Percentiles rank a stretch among this genome's conserved stretches.
Evolutionary conservation across 2,888 invertebrate species (phyloP).

Genomic region (Pseudococcus jackbeardsleyi): DNA sequence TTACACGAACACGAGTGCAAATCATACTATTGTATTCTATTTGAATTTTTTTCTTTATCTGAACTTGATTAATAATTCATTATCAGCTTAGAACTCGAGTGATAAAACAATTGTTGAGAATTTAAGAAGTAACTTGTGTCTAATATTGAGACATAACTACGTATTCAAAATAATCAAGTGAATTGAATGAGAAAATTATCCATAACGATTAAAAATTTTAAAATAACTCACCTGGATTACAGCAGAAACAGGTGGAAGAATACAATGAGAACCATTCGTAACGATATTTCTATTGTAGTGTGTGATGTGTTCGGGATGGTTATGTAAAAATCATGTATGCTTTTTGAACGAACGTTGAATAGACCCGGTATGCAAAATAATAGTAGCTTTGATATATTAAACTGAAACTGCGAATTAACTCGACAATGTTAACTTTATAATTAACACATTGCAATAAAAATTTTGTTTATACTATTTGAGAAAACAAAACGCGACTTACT

Average conservation of each 20-base stretch:
- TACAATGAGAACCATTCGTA: not conserved
- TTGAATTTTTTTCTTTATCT: not conserved
- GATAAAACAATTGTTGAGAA: not conserved
- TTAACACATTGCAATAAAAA: not conserved
- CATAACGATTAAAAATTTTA: not conserved
- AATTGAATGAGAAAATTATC: not conserved
- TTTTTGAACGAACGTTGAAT: not conserved
- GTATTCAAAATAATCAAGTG: not conserved
- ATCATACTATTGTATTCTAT: not conserved
- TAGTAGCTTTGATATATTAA: not conserved
- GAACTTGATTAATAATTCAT: constrained; percentile 32
- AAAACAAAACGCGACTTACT: not conserved
- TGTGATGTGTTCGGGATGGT: not conserved
- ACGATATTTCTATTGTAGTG: constrained; percentile 17
- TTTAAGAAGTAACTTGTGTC: not conserved
- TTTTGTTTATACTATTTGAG: constrained; percentile 34
- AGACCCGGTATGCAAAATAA: not conserved
- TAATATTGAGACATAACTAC: not conserved
- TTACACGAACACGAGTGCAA: not conserved
- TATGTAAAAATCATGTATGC: not conserved
- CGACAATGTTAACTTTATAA: constrained; percentile 32
- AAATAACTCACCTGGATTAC: constrained; percentile 14
- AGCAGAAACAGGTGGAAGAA: constrained; percentile 40
- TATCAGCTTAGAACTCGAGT: not conserved
- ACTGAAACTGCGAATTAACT: constrained; percentile 1